Percentiles rank a stretch among this genome's conserved stretches.
These are phyloP conservation scores for Arrhopalites spinosus DNA, from an alignment of 2,888 invertebrate species.

Conservation along the genomic window DNA sequence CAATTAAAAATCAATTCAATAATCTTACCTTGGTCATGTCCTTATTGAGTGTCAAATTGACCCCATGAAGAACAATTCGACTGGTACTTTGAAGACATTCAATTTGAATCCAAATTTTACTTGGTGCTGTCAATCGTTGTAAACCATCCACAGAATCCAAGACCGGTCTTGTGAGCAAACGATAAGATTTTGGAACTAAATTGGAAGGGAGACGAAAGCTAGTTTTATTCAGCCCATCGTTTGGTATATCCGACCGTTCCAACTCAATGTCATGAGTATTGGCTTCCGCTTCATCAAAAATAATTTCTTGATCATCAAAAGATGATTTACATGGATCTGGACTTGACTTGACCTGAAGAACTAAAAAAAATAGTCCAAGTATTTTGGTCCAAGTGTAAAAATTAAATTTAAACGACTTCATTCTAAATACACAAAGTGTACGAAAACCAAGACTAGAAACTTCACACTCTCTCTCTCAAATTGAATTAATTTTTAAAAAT, in stretches of 20 bases:
- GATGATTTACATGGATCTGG: background rate
- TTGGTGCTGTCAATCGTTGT: slow-evolving; percentile 44
- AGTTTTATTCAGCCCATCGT: no score
- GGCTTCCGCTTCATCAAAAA: background rate
- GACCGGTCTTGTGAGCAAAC: slow-evolving; percentile 45
- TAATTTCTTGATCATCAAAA: background rate
- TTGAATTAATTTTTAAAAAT: background rate
- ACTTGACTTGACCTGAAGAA: background rate
- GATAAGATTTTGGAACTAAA: slow-evolving; percentile 42
- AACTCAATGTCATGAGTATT: no score
- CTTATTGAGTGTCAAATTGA: slow-evolving; percentile 38
- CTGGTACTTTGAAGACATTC: slow-evolving; percentile 40
- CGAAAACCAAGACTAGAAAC: background rate
- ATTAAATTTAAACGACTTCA: no score
- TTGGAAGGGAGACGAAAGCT: slow-evolving; percentile 39
- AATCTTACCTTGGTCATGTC: slow-evolving; percentile 22
- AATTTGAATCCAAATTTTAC: slow-evolving; percentile 43
- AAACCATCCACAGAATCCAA: background rate
- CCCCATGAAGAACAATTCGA: slow-evolving; percentile 44
- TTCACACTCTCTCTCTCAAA: background rate
- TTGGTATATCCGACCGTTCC: no score
- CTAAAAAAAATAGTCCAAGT: no score
- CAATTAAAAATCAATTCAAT: background rate
- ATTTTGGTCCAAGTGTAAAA: no score
- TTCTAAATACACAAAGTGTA: background rate